A percentile compares a stretch with the other conserved stretches of the same genome.
phyloP scores from a whole-genome alignment of 2,888 invertebrate species.

The Uloborus plumipes region DNA sequence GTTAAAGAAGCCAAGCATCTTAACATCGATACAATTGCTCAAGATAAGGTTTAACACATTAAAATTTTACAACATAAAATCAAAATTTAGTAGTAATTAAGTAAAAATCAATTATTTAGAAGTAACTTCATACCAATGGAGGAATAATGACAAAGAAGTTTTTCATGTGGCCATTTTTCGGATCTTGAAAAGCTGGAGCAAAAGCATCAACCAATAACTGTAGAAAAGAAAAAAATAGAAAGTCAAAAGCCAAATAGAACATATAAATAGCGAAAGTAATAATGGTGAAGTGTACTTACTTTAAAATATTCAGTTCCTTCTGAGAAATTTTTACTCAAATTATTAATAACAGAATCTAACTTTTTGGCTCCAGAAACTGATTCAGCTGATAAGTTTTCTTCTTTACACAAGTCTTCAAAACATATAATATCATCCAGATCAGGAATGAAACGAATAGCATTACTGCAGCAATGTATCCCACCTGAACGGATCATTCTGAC shows the following conservation, averaged over 20 bases:
- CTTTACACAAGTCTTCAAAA: constrained; percentile 78
- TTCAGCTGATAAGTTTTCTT: constrained; percentile 76
- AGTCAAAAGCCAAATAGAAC: neutral
- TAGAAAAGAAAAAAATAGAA: constrained; percentile 67
- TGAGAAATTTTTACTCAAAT: constrained; percentile 85
- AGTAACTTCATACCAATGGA: constrained; percentile 74
- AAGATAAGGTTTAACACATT: no score
- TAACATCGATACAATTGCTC: no score
- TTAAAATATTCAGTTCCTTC: constrained; percentile 91
- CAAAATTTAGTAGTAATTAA: no score
- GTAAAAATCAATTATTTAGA: no score
- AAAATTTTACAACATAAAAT: no score
- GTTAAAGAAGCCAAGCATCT: no score
- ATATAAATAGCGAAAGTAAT: neutral
- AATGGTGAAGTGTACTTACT: constrained; percentile 69
- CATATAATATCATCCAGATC: constrained; percentile 79
- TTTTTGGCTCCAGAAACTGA: constrained; percentile 79
- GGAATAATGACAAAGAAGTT: constrained; percentile 95
- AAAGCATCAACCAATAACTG: constrained; percentile 92
- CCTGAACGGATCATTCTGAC: constrained; percentile 94
- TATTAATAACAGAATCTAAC: constrained; percentile 83
- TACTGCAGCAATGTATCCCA: constrained; percentile 90
- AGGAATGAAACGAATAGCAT: constrained; percentile 90
- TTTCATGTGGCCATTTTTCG: constrained; percentile 86
- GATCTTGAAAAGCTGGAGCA: constrained; percentile 86